Base-by-base conservation (phyloP, 2,888 invertebrate genomes). In the Belgica antarctica region DNA sequence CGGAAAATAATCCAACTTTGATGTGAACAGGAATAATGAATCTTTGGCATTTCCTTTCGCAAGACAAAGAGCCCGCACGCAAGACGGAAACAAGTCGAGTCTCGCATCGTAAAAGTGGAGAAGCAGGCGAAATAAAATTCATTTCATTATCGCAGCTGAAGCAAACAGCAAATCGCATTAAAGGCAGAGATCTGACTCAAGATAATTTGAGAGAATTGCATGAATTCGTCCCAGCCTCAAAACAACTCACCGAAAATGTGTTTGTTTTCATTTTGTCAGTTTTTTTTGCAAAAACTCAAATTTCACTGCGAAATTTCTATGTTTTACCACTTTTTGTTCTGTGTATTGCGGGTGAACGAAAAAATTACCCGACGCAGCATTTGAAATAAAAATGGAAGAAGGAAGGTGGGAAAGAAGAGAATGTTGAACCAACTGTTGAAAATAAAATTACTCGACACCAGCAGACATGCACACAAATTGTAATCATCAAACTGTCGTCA, bases 381-480 rank as follows among this genome's bases (percentile, higher is more conserved):
- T 22, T 22, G 12, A 3, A 22, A n/a, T 46, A 46, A 15, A 46
- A 46, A 46, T 46, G 15, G 15, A 5, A 5, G 46, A 46, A n/a
- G 15, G 10, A n/a, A 57, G 57, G 3, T 15, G 7, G 17, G 24
- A 57, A 22, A 17, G 24, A 7, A 22, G 24, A 12, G 19, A 59
- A 12, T 27, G 34, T 47, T 27, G 65, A 68, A 68, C 66, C 66
- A 66, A 66, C 66, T 66, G 66, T 66, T 66, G 66, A 66, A 47
- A 66, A 52, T 66, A 8, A 34, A 57, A 15, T 17, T 47, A 28
- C 12, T 59, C 27, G n/a, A n/a, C 59, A 24, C n/a, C 59, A 27
- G 41, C 46, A 61, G n/a, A 62, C 25, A 62, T 34, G 17, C 62
- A 62, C 28, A 62, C 17, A 34, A 57, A 68, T 22, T 57, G 19